Percentiles rank a stretch among this genome's conserved stretches.
Evolutionary conservation across 2,113 vertebrate species (phyloP).

Genomic region (Martes martes): DNA sequence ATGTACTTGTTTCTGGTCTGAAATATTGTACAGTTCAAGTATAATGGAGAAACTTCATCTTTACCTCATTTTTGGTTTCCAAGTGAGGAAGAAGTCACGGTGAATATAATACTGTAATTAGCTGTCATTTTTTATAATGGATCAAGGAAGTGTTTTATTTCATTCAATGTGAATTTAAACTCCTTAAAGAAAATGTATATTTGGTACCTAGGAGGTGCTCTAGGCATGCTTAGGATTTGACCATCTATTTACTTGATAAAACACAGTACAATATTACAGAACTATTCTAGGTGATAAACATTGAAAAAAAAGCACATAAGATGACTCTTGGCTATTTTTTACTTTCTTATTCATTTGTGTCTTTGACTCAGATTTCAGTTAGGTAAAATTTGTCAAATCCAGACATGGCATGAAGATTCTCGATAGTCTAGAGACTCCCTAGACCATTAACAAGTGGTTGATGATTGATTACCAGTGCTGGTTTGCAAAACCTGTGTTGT

Average conservation of each 20-base stretch:
- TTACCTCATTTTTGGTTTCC: slow-evolving; percentile 16
- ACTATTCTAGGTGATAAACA: background rate
- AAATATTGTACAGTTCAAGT: background rate
- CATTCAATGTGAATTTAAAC: slow-evolving; percentile 22
- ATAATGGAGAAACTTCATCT: background rate
- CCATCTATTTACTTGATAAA: background rate
- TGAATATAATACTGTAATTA: slow-evolving; percentile 6
- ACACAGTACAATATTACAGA: background rate
- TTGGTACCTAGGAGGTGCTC: background rate
- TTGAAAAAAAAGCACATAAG: background rate
- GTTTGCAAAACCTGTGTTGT: background rate
- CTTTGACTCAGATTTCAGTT: slow-evolving; percentile 25
- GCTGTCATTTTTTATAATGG: background rate
- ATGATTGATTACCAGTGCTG: background rate
- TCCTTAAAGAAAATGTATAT: slow-evolving; percentile 26
- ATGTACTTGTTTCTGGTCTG: background rate
- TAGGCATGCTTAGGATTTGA: background rate
- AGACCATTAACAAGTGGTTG: background rate
- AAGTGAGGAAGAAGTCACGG: slow-evolving; percentile 5
- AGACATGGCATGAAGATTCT: background rate
- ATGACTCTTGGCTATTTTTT: background rate
- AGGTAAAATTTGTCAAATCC: background rate
- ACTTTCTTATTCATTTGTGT: background rate
- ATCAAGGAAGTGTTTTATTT: slow-evolving; percentile 6
- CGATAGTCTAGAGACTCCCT: background rate